phyloP scores from a whole-genome alignment of 2,113 vertebrate genomes.

The Pipa parva region DNA sequence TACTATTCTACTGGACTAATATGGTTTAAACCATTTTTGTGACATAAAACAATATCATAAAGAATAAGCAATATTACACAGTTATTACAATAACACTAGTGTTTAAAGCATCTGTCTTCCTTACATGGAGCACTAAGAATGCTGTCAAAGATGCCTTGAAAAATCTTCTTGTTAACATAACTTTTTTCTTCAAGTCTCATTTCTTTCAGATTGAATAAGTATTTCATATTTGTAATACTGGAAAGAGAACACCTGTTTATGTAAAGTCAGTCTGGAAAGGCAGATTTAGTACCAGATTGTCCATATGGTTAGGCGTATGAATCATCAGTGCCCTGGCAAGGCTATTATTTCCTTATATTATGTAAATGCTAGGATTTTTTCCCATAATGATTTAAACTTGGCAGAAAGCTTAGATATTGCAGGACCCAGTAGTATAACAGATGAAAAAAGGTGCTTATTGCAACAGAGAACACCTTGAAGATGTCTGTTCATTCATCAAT shows the following conservation, averaged over 20 bases:
- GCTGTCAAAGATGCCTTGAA: background rate
- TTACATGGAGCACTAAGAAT: too few relatives aligned
- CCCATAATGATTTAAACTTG: conserved; percentile 31
- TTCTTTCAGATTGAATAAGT: conserved; percentile 13
- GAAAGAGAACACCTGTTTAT: conserved; percentile 41
- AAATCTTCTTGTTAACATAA: conserved; percentile 19
- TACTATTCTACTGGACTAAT: too few relatives aligned
- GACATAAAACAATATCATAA: too few relatives aligned
- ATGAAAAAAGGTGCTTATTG: background rate
- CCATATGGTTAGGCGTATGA: conserved; percentile 39
- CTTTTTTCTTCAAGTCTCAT: conserved; percentile 1
- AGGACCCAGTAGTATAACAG: conserved; percentile 15
- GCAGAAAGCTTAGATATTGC: conserved; percentile 25
- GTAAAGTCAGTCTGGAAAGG: conserved; percentile 31
- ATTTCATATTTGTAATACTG: conserved; percentile 26
- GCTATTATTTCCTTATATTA: conserved; percentile 36
- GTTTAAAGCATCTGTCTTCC: too few relatives aligned
- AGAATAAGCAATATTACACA: too few relatives aligned
- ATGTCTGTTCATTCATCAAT: conserved; percentile 11
- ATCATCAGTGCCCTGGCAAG: conserved; percentile 38
- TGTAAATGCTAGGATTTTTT: conserved; percentile 22
- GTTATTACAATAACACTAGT: too few relatives aligned
- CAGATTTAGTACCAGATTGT: conserved; percentile 39
- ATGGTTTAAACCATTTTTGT: too few relatives aligned
- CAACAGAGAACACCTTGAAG: conserved; percentile 14